Evolutionary conservation across 1,140 invertebrate genomes (phyloP).

Genomic region (Drosophila quadrilineata): DNA sequence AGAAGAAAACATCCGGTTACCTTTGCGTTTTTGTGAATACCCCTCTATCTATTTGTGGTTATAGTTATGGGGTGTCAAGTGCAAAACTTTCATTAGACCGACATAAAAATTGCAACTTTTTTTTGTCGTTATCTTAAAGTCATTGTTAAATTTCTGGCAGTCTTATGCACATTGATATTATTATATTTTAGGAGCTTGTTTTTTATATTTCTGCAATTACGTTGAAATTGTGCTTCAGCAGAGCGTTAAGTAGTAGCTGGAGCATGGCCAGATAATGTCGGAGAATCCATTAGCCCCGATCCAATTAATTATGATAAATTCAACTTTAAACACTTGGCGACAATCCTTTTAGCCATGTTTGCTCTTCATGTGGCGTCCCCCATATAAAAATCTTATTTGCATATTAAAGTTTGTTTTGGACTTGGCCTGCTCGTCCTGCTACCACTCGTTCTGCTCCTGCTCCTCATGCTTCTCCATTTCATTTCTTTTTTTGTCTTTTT

Average conservation of each 20-base stretch:
- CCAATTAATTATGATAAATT: conserved; percentile 28
- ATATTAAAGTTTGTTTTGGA: conserved; percentile 34
- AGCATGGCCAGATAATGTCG: too few relatives aligned
- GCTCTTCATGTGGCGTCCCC: not conserved
- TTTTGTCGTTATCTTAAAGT: not conserved
- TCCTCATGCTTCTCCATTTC: not conserved
- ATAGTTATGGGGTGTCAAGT: conserved; percentile 1
- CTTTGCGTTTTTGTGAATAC: conserved; percentile 4
- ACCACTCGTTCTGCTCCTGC: too few relatives aligned
- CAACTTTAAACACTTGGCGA: conserved; percentile 21
- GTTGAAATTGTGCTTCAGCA: too few relatives aligned
- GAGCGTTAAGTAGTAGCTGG: too few relatives aligned
- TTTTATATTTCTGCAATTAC: too few relatives aligned
- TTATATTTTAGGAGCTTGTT: too few relatives aligned
- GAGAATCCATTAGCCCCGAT: not conserved
- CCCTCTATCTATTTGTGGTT: conserved; percentile 5
- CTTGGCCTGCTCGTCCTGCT: too few relatives aligned
- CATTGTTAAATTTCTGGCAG: not conserved
- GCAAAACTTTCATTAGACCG: not conserved
- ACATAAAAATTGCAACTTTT: not conserved
- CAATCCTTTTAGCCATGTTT: conserved; percentile 38
- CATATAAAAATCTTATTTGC: conserved; percentile 24
- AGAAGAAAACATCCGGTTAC: conserved; percentile 18
- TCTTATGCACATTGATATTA: not conserved
- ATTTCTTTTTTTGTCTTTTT: not conserved